Evolutionary conservation across 2,113 vertebrate species (phyloP), one percentile per base, ranked within the genome.

Genomic region (Labrus mixtus): DNA sequence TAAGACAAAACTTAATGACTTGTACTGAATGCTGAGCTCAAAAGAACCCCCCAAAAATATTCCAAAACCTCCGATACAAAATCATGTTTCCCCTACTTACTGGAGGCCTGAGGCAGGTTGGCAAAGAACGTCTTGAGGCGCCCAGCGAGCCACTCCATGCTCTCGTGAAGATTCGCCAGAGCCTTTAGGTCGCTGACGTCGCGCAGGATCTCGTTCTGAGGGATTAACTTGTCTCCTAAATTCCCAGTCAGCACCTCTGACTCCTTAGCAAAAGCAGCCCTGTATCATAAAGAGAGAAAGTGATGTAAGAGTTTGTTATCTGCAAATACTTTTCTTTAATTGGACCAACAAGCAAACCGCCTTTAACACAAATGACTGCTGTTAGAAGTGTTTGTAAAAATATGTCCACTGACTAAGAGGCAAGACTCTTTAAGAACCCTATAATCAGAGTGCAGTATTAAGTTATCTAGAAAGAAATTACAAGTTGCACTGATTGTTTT

Each of bases 221-320:
- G 97, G 90, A 99, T 99, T 73, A 99, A 88, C 33, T 99, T 99
- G 90, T 99, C 98, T 19, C 98, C 97, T 7, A 99, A 91, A 94
- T 99, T 99, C 25, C 98, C 98, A 0, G 97, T 98, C 64, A 99
- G 93, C 16, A 99, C 98, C 92, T 99, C 98, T 0, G 98, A 99
- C 83, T 99, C 98, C 61, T 99, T 99, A 56, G 96, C 97, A 29
- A 98, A 99, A 37, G 97, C 97, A 25, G 95, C 96, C 82, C 98
- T 99, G 90, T 3, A 77, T 41, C 1, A 56, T 0, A 25, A 33
- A 66, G 19, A 39, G 46, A 10, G 20, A 12, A n/a, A 58, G 0
- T 10, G 1, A 23, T 20, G 19, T 37, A 10, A 67, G 41, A 62
- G 29, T 63, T 9, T 12, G 45, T 41, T 7, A 17, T 4, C 7